A percentile compares a stretch with the other conserved stretches of the same genome.
Evolutionary conservation across 2,888 invertebrate genomes (phyloP).

Genomic region (Eubasilissa splendida): DNA sequence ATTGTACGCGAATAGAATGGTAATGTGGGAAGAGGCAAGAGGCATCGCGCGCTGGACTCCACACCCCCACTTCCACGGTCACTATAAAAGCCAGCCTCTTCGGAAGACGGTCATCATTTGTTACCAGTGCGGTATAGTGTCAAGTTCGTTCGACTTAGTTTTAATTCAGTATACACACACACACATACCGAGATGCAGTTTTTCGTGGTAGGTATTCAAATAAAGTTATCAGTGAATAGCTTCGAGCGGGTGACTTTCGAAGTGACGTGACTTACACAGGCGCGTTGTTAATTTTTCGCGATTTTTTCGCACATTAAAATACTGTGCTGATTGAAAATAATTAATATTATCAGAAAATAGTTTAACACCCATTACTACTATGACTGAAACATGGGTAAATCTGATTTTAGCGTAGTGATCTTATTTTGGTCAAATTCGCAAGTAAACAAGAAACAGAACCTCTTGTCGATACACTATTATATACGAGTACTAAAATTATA

Average conservation of each 20-base stretch:
- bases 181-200: constrained; percentile 53
- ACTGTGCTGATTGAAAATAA: too few relatives aligned
- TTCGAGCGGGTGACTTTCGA: constrained; percentile 2
- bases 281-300: neutral
- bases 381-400: too few relatives aligned
- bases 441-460: neutral
- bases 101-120: constrained; percentile 50
- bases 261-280: constrained; percentile 11
- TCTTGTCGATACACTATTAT: neutral
- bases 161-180: constrained; percentile 33
- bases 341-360: too few relatives aligned
- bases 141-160: constrained; percentile 37
- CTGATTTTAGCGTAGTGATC: too few relatives aligned
- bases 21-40: constrained; percentile 48
- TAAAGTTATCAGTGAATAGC: constrained; percentile 4
- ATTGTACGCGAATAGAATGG: constrained; percentile 50
- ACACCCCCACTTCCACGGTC: constrained; percentile 32
- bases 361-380: too few relatives aligned
- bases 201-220: constrained; percentile 52
- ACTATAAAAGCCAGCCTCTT: constrained; percentile 54
- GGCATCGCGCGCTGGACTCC: constrained; percentile 44
- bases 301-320: neutral
- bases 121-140: constrained; percentile 49
- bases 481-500: neutral
- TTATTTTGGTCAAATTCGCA: too few relatives aligned